A percentile compares a stretch with the other conserved stretches of the same genome.
phyloP scores from a whole-genome alignment of 2,797 vertebrate genomes.

The Pantherophis alleghaniensis region DNA sequence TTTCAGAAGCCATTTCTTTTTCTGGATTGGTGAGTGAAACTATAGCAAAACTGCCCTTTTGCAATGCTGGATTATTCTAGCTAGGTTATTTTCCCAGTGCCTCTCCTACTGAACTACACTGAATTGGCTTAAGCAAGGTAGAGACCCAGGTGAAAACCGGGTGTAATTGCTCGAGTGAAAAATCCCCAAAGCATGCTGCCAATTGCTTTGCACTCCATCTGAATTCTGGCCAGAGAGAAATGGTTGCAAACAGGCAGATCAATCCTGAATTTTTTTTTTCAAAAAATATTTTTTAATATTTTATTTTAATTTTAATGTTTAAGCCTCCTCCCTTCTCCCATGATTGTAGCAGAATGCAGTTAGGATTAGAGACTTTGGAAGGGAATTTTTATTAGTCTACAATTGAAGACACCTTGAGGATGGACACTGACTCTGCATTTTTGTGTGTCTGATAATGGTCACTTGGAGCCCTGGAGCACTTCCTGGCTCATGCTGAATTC shows the following conservation, averaged over 20 bases:
- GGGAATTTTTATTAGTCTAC: neutral
- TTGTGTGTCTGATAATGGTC: neutral
- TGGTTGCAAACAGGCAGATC: neutral
- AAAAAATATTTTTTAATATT: no score
- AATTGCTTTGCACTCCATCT: neutral
- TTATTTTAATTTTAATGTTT: neutral
- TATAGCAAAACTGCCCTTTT: neutral
- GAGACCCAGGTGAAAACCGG: neutral
- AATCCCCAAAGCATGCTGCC: neutral
- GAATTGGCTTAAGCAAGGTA: neutral
- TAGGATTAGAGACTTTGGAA: neutral
- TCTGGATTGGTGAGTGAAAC: neutral
- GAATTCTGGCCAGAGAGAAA: neutral
- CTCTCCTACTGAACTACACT: neutral
- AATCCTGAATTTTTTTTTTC: neutral
- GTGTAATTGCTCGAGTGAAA: neutral
- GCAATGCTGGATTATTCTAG: neutral
- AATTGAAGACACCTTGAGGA: neutral
- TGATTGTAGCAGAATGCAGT: neutral
- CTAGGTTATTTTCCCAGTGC: neutral
- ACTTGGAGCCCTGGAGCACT: neutral
- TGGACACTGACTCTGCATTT: neutral
- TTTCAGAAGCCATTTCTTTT: neutral
- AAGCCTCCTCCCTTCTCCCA: neutral
- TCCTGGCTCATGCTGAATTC: neutral